Conservation (phyloP, 2,113 vertebrate genomes). For the Plecotus auritus region DNA sequence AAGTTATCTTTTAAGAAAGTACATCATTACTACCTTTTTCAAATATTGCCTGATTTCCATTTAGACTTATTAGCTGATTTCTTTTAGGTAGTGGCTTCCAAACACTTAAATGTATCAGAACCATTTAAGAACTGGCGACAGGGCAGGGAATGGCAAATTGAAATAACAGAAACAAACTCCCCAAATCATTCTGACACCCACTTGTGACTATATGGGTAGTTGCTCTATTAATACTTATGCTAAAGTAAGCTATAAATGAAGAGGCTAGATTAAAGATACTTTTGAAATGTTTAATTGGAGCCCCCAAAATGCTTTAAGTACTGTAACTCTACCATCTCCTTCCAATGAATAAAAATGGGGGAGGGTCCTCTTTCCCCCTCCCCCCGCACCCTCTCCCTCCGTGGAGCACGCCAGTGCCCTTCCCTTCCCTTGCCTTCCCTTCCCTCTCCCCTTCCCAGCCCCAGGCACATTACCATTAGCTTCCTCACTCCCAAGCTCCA, state of each 20-base stretch:
- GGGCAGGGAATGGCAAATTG: not conserved
- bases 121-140: not conserved
- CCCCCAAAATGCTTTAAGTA: not conserved
- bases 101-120: not conserved
- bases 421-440: no score
- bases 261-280: not conserved
- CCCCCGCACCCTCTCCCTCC: no score
- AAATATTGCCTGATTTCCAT: slow-evolving; percentile 1
- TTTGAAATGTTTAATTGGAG: slow-evolving; percentile 23
- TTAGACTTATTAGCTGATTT: slow-evolving; percentile 17
- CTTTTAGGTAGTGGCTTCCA: not conserved
- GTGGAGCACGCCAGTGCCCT: no score
- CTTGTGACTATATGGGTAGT: not conserved
- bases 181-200: not conserved
- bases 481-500: no score
- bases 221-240: not conserved
- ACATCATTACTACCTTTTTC: not conserved
- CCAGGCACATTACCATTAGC: no score
- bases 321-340: not conserved
- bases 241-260: slow-evolving; percentile 34
- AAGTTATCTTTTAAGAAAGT: not conserved
- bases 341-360: not conserved
- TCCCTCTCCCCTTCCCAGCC: no score
- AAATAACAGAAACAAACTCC: not conserved
- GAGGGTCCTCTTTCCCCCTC: not conserved